phyloP scores from a whole-genome alignment of 2,797 vertebrate species.

The Pipistrellus pipistrellus region DNA sequence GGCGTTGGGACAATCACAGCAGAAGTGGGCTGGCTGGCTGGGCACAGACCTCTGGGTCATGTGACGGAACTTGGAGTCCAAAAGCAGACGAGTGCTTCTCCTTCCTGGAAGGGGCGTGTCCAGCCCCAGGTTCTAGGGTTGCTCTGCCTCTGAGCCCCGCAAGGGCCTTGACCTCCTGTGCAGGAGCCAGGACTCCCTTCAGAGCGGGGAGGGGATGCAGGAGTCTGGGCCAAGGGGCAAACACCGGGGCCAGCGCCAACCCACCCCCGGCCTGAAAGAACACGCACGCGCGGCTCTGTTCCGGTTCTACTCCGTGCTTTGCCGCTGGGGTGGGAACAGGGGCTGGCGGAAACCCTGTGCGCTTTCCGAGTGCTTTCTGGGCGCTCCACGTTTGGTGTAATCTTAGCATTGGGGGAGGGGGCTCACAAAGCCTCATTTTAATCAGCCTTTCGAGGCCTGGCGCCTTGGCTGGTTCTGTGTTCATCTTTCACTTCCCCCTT shows the following conservation, averaged over 20 bases:
- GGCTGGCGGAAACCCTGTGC: not conserved
- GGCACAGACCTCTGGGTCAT: not conserved
- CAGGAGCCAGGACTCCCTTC: not conserved
- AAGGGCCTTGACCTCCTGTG: not conserved
- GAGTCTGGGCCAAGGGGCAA: not conserved
- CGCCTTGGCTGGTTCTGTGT: not conserved
- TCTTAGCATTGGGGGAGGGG: not conserved
- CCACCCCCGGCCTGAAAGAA: not conserved
- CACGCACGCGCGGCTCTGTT: not conserved
- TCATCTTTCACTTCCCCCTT: constrained; percentile 59
- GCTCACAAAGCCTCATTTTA: not conserved
- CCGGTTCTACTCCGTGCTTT: rapidly evolving
- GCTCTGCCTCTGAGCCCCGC: not conserved
- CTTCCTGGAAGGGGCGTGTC: not conserved
- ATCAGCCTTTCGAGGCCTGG: not conserved
- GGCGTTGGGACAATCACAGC: not conserved
- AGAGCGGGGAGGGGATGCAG: not conserved
- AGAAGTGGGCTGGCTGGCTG: not conserved
- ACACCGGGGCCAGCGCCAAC: not conserved
- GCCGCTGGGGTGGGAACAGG: not conserved
- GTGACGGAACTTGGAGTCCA: not conserved
- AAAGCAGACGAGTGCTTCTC: not conserved
- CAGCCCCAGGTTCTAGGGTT: not conserved
- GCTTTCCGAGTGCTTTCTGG: not conserved
- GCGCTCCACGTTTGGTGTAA: rapidly evolving